phyloP scores from a whole-genome alignment of 2,888 invertebrate species.

The Tryphoninae sp. region DNA sequence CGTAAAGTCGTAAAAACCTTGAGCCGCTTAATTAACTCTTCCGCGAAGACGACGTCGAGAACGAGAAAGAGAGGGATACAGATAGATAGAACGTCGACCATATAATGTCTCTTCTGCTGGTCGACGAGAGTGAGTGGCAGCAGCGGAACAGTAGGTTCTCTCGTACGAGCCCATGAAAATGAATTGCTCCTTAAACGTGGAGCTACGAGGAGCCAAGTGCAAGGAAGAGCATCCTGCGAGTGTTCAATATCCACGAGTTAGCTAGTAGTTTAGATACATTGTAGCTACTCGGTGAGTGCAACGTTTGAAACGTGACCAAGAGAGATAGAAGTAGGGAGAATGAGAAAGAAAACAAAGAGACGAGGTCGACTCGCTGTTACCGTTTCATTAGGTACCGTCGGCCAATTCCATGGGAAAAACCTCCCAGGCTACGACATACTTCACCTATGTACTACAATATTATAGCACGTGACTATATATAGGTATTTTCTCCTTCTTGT shows the following conservation, averaged over 20 bases:
- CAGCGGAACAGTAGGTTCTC: neutral
- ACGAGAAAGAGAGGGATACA: neutral
- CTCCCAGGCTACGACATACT: neutral
- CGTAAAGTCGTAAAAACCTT: slow-evolving; percentile 60
- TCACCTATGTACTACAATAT: too few species aligned
- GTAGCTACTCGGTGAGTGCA: neutral
- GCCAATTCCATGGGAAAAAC: neutral
- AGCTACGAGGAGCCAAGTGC: slow-evolving; percentile 39
- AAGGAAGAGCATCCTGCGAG: slow-evolving; percentile 25
- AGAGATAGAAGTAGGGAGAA: too few species aligned
- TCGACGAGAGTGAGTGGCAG: neutral
- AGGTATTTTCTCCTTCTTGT: too few species aligned
- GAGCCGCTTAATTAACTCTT: slow-evolving; percentile 63
- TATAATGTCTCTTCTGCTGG: neutral
- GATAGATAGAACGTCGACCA: neutral
- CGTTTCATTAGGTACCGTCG: slow-evolving; percentile 7
- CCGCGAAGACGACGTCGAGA: slow-evolving; percentile 40
- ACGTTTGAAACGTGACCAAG: too few species aligned
- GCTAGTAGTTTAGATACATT: slow-evolving; percentile 25
- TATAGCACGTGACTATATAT: too few species aligned
- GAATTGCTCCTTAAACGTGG: slow-evolving; percentile 59
- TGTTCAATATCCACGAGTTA: slow-evolving; percentile 16
- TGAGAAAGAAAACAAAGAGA: neutral
- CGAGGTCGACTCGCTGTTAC: slow-evolving; percentile 17
- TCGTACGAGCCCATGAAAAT: slow-evolving; percentile 62